Evolutionary conservation across 2,888 invertebrate species (phyloP).

Genomic region (Eupeodes luniger): DNA sequence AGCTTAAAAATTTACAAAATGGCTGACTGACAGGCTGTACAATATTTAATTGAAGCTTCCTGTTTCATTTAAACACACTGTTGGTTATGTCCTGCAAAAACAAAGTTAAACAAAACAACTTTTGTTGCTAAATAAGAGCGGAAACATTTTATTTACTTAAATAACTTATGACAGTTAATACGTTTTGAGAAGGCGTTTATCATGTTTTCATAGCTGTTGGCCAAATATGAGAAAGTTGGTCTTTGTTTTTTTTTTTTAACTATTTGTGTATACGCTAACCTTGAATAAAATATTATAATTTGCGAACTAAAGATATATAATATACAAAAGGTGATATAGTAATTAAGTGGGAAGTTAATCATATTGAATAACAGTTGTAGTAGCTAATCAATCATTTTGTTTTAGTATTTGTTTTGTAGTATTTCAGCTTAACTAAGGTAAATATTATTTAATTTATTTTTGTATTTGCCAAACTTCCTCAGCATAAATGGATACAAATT

Average conservation of each 20-base stretch:
- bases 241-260: not conserved
- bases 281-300: constrained; percentile 24
- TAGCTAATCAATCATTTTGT: constrained; percentile 32
- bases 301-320: constrained; percentile 24
- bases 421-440: not conserved
- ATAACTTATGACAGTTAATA: not conserved
- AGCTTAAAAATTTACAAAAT: no score
- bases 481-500: not conserved
- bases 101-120: not conserved
- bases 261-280: constrained; percentile 1
- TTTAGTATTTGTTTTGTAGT: constrained; percentile 14
- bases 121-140: not conserved
- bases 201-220: constrained; percentile 7
- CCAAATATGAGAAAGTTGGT: constrained; percentile 28
- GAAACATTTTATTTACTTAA: constrained; percentile 7
- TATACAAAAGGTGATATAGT: constrained; percentile 19
- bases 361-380: constrained; percentile 11
- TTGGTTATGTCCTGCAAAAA: not conserved
- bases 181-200: constrained; percentile 23
- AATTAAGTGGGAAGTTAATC: constrained; percentile 30
- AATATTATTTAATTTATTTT: not conserved
- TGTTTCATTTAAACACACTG: not conserved
- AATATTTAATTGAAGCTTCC: not conserved
- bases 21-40: no score
- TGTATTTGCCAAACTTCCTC: not conserved